Evolutionary conservation across 2,113 vertebrate species (phyloP).

Genomic region (Pristiophorus japonicus): DNA sequence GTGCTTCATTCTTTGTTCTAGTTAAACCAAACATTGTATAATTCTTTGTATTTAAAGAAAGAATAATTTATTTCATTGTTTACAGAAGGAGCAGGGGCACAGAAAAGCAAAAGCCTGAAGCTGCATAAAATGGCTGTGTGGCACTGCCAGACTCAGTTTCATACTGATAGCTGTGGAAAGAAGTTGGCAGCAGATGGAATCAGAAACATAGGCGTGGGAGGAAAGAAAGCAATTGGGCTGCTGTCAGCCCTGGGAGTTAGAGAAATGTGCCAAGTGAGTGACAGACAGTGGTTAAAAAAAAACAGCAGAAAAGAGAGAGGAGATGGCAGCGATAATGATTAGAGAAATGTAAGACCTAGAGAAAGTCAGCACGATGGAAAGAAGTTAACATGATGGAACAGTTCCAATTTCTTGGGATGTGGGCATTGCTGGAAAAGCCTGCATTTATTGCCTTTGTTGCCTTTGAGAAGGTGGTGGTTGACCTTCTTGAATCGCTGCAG

Average conservation of each 20-base stretch:
- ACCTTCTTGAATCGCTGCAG: neutral
- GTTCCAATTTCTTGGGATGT: neutral
- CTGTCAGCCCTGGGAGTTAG: neutral
- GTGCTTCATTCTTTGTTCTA: neutral
- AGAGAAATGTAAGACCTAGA: neutral
- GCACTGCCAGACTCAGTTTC: neutral
- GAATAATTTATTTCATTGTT: neutral
- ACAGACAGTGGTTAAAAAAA: neutral
- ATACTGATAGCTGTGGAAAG: conserved; percentile 18
- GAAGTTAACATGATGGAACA: neutral
- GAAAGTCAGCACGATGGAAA: neutral
- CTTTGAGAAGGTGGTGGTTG: too few species aligned
- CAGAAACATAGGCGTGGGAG: neutral
- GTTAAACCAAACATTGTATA: neutral
- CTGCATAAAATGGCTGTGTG: neutral
- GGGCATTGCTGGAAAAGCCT: neutral
- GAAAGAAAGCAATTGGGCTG: neutral
- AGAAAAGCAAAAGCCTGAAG: neutral
- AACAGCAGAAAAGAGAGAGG: neutral
- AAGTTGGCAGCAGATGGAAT: neutral
- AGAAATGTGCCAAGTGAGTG: neutral
- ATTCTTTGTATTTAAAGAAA: neutral
- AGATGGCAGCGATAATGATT: neutral
- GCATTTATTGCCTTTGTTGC: neutral
- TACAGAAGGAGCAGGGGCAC: neutral